Base-by-base conservation (phyloP, 1,140 invertebrate genomes). In the Sipha flava region DNA sequence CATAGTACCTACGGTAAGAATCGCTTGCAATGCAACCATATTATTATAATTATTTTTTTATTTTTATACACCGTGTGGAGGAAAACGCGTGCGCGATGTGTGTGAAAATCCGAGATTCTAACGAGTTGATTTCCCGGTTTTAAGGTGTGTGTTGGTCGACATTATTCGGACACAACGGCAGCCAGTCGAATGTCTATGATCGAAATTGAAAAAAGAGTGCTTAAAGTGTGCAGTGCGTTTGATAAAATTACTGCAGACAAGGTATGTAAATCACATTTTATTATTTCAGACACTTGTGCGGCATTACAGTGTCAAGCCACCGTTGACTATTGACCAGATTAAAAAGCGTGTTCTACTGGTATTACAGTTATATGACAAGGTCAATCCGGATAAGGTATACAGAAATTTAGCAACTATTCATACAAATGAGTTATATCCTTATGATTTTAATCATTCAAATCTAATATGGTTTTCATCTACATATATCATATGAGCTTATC, bases 351-450 rank as follows among this genome's bases (percentile, higher is more conserved):
- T 98, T 79, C 86, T 97, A 83, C 91, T 98, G 86, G 94, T 97
- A 81, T 90, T 98, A 81, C 95, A 95, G 88, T 91, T 98, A 82
- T 98, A 95, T 89, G 96, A 98, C 88, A 98, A 98, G 92, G 89
- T 98, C 87, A 90, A 96, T 85, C 91, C 94, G 83, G 89, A 91
- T 82, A 96, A 97, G 94, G 94, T 97, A 93, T 86, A 84, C 9
- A 7, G 9, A 7, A 5, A 40, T 26, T 23, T 47, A 70, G 83
- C 82, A 12, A 4, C 9, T 64, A 21, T 0, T 3, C 37, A 49
- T 37, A 43, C 40, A 75, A 26, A 18, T 37, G 18, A 62, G 18
- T n/a, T n/a, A n/a, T n/a, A n/a, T n/a, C n/a, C n/a, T n/a, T n/a
- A n/a, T n/a, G n/a, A n/a, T n/a, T n/a, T n/a, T n/a, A n/a, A n/a